A percentile compares a stretch with the other conserved stretches of the same genome.
phyloP scores from a whole-genome alignment of 2,113 vertebrate species.

The Polypterus senegalus region DNA sequence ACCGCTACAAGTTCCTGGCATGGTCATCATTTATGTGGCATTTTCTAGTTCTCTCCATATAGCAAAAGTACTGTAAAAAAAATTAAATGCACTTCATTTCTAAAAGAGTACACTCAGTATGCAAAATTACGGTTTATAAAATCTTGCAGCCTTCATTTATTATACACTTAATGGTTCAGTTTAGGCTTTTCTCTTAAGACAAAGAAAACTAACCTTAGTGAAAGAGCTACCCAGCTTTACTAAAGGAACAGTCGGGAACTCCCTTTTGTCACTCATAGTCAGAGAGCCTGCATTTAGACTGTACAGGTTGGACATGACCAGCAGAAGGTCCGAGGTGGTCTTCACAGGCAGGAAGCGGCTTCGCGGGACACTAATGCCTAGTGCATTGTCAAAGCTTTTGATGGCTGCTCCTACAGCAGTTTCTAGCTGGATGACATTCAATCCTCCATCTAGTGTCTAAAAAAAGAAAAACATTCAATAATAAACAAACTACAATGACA shows the following conservation, averaged over 20 bases:
- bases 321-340: conserved; percentile 88
- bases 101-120: no score
- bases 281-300: conserved; percentile 90
- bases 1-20: no score
- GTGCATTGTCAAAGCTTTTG: conserved; percentile 91
- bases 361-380: conserved; percentile 93
- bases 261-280: conserved; percentile 89
- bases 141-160: not conserved
- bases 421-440: conserved; percentile 95
- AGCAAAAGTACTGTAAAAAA: no score
- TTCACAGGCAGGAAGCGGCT: conserved; percentile 96
- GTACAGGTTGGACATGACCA: conserved; percentile 98
- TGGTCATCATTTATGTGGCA: no score
- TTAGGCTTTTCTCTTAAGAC: not conserved
- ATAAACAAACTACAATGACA: not conserved
- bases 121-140: not conserved
- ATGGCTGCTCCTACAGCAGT: conserved; percentile 93
- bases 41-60: no score
- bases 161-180: not conserved
- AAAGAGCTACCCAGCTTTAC: conserved; percentile 96
- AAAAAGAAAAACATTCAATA: conserved; percentile 5
- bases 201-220: conserved; percentile 67
- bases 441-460: conserved; percentile 86
- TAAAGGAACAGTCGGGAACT: conserved; percentile 90
- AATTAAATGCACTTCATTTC: no score